Conservation (phyloP, 2,888 invertebrate species). For the Hipparchia sbordonii region DNA sequence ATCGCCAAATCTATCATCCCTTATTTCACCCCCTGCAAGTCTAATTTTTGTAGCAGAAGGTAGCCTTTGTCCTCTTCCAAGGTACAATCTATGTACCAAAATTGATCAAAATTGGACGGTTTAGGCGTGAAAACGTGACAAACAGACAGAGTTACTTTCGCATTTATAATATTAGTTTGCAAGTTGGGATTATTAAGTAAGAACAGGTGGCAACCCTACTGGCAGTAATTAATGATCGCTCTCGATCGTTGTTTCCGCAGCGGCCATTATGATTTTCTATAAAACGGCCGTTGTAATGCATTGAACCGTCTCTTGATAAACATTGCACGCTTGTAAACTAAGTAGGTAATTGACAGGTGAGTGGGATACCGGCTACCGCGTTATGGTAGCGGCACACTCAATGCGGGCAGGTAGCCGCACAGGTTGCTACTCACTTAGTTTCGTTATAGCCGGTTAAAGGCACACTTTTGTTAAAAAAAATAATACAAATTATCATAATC, state of each 20-base stretch:
- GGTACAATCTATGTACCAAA: too few species aligned
- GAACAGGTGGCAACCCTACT: background rate
- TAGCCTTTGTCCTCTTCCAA: too few species aligned
- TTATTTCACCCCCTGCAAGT: too few species aligned
- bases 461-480: too few species aligned
- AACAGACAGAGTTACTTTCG: too few species aligned
- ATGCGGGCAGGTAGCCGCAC: conserved; percentile 6
- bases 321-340: conserved; percentile 44
- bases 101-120: too few species aligned
- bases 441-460: too few species aligned
- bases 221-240: conserved; percentile 60
- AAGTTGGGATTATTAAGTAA: background rate
- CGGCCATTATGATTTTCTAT: conserved; percentile 63
- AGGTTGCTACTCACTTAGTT: background rate
- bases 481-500: too few species aligned
- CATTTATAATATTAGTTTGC: background rate
- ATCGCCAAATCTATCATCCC: too few species aligned
- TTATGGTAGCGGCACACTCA: conserved; percentile 1
- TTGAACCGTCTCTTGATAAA: conserved; percentile 43
- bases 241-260: conserved; percentile 58
- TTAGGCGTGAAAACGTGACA: too few species aligned
- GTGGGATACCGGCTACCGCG: conserved; percentile 39
- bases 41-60: too few species aligned
- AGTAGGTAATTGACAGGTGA: conserved; percentile 47
- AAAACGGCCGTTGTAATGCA: conserved; percentile 47